Conservation (phyloP, 2,888 invertebrate genomes). For the Podotricha telesiphe region DNA sequence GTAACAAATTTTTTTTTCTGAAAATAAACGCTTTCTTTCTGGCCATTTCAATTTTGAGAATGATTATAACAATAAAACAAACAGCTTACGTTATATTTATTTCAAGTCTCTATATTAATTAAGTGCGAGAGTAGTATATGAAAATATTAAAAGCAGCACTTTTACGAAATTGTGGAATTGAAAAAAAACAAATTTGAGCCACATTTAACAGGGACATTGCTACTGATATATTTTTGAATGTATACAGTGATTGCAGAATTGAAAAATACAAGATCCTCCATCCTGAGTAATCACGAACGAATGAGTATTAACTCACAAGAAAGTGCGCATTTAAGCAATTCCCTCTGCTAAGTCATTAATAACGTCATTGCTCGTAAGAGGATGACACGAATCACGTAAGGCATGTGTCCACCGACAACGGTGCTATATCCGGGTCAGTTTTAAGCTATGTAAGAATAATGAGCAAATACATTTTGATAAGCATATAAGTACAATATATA, state of each 20-base stretch:
- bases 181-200: not conserved
- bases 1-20: slow-evolving; percentile 6
- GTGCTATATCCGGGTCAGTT: slow-evolving; percentile 18
- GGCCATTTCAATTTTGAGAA: not conserved
- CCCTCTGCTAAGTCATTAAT: slow-evolving; percentile 42
- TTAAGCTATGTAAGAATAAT: not conserved
- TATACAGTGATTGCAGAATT: slow-evolving; percentile 22
- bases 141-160: not conserved
- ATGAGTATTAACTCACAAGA: slow-evolving; percentile 34
- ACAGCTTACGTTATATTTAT: not conserved
- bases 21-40: slow-evolving; percentile 10
- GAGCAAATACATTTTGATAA: slow-evolving; percentile 1
- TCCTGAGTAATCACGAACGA: slow-evolving; percentile 29
- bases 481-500: not conserved
- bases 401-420: slow-evolving; percentile 10
- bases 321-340: slow-evolving; percentile 43
- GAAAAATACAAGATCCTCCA: slow-evolving; percentile 25
- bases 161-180: not conserved
- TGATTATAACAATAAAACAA: not conserved
- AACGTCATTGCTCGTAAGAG: slow-evolving; percentile 39
- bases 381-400: slow-evolving; percentile 42
- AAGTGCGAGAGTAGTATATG: not conserved
- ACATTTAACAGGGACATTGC: not conserved
- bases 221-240: not conserved
- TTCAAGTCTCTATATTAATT: not conserved